Evolutionary conservation across 2,888 invertebrate species (phyloP).

Genomic region (Meteorus colon): DNA sequence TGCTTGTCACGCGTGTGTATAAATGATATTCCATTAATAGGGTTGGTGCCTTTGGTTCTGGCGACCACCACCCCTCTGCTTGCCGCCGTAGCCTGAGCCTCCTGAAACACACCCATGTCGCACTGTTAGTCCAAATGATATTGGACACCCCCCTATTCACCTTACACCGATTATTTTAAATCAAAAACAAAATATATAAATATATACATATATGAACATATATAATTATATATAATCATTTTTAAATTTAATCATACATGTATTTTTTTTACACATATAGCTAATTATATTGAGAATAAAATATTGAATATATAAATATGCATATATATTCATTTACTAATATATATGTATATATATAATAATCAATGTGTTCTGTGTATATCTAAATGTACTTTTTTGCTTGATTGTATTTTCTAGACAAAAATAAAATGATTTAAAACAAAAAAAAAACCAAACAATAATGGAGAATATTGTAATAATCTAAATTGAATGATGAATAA

Average conservation of each 20-base stretch:
- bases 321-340: neutral
- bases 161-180: constrained; percentile 41
- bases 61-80: constrained; percentile 83
- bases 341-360: neutral
- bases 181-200: constrained; percentile 32
- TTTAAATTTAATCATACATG: neutral
- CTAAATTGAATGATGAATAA: too few species aligned
- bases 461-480: neutral
- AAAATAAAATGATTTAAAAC: constrained; percentile 23
- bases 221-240: neutral
- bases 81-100: constrained; percentile 85
- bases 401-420: constrained; percentile 5
- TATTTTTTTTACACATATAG: constrained; percentile 6
- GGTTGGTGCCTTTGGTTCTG: constrained; percentile 91
- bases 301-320: constrained; percentile 7
- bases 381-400: neutral
- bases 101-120: constrained; percentile 73
- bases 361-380: neutral
- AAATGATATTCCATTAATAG: constrained; percentile 78
- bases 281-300: constrained; percentile 1
- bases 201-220: constrained; percentile 18
- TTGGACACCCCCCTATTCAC: constrained; percentile 48
- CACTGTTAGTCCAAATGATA: constrained; percentile 63
- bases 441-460: constrained; percentile 30
- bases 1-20: constrained; percentile 65